phyloP scores from a whole-genome alignment of 2,888 invertebrate species.

The Philaethria dido region DNA sequence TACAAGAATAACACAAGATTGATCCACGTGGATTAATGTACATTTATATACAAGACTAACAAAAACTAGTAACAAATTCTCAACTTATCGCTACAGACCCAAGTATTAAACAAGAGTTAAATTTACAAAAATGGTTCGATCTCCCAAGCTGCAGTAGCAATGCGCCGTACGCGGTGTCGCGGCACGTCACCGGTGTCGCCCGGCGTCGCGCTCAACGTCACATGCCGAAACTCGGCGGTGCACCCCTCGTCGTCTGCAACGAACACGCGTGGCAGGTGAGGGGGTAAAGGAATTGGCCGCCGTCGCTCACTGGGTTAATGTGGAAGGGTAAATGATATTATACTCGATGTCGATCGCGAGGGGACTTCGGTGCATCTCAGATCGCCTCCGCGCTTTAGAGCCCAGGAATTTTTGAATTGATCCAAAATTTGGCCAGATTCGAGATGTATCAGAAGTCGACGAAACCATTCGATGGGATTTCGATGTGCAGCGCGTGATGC shows the following conservation, averaged over 20 bases:
- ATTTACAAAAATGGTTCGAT: slow-evolving; percentile 43
- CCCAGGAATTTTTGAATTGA: too few species aligned
- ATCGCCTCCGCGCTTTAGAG: neutral
- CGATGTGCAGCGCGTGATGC: neutral
- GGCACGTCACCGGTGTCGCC: too few species aligned
- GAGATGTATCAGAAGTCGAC: neutral
- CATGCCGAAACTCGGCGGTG: slow-evolving; percentile 97
- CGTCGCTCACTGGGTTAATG: neutral
- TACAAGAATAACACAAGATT: slow-evolving; percentile 39
- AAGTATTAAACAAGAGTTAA: slow-evolving; percentile 45
- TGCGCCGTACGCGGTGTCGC: slow-evolving; percentile 12
- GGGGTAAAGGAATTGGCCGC: neutral
- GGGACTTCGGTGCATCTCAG: neutral
- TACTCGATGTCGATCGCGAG: neutral
- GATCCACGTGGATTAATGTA: slow-evolving; percentile 54
- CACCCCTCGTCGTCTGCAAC: slow-evolving; percentile 97
- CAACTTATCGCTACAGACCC: slow-evolving; percentile 41
- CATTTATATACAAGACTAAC: slow-evolving; percentile 63
- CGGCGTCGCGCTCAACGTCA: slow-evolving; percentile 64
- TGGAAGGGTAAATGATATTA: neutral
- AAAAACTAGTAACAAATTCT: slow-evolving; percentile 52
- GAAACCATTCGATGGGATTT: neutral
- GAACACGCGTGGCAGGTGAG: slow-evolving; percentile 21
- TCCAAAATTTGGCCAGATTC: neutral
- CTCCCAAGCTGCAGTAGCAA: slow-evolving; percentile 11